A percentile compares a stretch with the other conserved stretches of the same genome.
These are phyloP conservation scores for Mustela erminea DNA, from an alignment of 2,797 vertebrate genomes.

Conservation along the genomic window DNA sequence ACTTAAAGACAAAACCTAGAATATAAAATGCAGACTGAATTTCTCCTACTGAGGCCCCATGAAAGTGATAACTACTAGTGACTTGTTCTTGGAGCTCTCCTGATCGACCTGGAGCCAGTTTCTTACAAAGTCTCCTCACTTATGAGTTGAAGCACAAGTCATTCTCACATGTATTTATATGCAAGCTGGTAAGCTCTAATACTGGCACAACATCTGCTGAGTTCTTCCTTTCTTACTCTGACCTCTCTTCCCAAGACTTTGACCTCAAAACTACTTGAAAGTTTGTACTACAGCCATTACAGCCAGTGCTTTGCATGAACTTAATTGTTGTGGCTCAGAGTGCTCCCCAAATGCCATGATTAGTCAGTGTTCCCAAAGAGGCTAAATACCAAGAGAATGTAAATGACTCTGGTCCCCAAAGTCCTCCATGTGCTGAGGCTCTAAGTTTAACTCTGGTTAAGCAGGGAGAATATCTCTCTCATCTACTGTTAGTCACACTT, in stretches of 20 bases:
- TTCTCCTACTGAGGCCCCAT: not conserved
- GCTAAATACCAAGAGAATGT: not conserved
- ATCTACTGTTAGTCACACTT: not conserved
- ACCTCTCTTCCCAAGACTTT: not conserved
- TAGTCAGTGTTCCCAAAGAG: not conserved
- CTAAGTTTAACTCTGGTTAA: not conserved
- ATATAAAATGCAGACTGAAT: not conserved
- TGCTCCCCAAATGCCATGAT: not conserved
- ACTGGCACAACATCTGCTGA: not conserved
- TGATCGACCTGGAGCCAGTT: not conserved
- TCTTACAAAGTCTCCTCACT: not conserved
- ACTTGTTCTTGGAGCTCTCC: not conserved
- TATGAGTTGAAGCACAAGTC: not conserved
- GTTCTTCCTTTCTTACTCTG: not conserved
- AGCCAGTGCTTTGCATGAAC: not conserved
- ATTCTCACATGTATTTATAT: not conserved
- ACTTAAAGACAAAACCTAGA: not conserved
- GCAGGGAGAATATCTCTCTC: not conserved
- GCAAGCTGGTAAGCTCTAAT: not conserved
- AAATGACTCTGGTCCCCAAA: not conserved
- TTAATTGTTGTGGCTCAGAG: not conserved
- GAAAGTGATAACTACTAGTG: not conserved
- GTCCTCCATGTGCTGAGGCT: not conserved
- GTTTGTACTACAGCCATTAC: not conserved
- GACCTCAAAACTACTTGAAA: not conserved